Base-by-base conservation (phyloP, 2,113 vertebrate genomes). In the Psilopogon haemacephalus region DNA sequence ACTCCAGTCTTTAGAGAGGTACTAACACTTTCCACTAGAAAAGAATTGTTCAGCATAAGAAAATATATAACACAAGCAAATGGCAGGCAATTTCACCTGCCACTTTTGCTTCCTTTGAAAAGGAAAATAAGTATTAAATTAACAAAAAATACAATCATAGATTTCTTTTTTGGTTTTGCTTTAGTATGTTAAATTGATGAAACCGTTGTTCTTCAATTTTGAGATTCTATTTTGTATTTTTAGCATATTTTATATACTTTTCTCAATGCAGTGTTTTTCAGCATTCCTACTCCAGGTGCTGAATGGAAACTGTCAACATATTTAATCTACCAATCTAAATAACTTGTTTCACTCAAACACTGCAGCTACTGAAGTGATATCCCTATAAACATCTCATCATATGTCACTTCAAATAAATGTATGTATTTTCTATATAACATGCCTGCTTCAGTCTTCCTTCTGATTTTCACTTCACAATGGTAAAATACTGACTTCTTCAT, bases 361-460 rank as follows among this genome's bases (percentile, higher is more conserved):
- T 35, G 33, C 33, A 60, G 59, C 21, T 60, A 62, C 26, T 48
- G 9, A 46, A 42, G 28, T 6, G 11, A 90, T 60, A 54, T 70
- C 26, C 32, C 82, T 52, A 80, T 16, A 12, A 46, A 64, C 54
- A 63, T 16, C 9, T 8, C 33, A 33, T 13, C 14, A 32, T 12
- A 18, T 6, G 6, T 12, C 12, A 60, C 15, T 71, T 71, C 15
- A 18, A 44, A 44, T 44, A 73, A 48, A 69, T 56, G 5, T 4
- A 6, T 0, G 0, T 4, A 0, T 28, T 70, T 85, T 71, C 38
- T 44, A 2, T 35, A 9, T 18, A 28, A 30, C 9, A 4, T 28
- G 2, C 9, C 38, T 56, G 5, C 2, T 48, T 48, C 32, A 28
- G 4, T n/a, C 28, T 37, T 85, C 26, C 20, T 81, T 38, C 32